These are phyloP conservation scores for Catharus minimus DNA, from an alignment of 2,113 vertebrate species.

Conservation along the genomic window DNA sequence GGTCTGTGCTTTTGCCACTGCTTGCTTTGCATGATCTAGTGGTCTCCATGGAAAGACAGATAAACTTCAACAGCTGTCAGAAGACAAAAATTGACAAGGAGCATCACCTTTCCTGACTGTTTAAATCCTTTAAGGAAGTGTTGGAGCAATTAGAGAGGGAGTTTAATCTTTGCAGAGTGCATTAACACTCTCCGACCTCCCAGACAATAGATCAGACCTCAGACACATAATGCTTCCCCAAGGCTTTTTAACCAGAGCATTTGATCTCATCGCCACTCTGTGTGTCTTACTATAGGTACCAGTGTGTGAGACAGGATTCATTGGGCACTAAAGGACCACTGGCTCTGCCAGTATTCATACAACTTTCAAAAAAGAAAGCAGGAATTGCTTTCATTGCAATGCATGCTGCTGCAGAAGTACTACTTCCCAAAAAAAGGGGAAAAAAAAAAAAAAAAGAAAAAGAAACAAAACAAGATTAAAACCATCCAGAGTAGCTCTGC, in stretches of 20 bases:
- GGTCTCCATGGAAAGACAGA: conserved; percentile 71
- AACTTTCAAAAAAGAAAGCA: conserved; percentile 11
- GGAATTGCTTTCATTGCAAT: background rate
- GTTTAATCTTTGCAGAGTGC: conserved; percentile 92
- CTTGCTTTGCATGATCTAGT: conserved; percentile 57
- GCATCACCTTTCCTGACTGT: conserved; percentile 75
- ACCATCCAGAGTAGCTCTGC: conserved; percentile 24
- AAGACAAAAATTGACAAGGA: conserved; percentile 84
- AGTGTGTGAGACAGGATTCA: conserved; percentile 8
- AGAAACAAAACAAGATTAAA: background rate
- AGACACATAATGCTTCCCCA: conserved; percentile 77
- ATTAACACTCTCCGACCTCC: conserved; percentile 92
- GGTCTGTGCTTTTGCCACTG: conserved; percentile 59
- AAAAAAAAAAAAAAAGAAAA: background rate
- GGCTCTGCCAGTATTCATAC: background rate
- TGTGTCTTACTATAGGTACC: conserved; percentile 37
- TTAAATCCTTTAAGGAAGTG: conserved; percentile 81
- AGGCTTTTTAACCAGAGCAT: conserved; percentile 72
- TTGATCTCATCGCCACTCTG: conserved; percentile 67
- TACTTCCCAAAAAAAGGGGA: background rate
- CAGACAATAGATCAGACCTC: conserved; percentile 93
- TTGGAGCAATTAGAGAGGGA: conserved; percentile 83
- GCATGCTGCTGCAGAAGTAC: background rate
- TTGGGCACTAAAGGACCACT: background rate
- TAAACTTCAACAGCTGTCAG: conserved; percentile 78